Conservation (phyloP, 2,888 invertebrate genomes). For the Furcula furcula region DNA sequence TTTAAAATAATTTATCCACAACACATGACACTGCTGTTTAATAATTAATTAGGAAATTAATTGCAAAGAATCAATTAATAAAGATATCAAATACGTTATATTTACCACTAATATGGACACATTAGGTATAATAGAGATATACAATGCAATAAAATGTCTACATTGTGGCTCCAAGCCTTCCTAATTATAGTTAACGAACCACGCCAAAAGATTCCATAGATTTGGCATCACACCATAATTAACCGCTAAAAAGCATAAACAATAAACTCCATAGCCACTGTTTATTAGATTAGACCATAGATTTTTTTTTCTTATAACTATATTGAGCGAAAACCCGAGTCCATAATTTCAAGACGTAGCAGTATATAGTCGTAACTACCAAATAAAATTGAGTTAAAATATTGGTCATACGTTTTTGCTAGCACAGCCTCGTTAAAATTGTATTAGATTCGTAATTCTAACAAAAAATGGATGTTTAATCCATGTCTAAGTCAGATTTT, state of each 20-base stretch:
- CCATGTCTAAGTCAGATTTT: too few relatives aligned
- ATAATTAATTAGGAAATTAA: not conserved
- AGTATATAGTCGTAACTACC: constrained; percentile 16
- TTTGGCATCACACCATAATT: constrained; percentile 22
- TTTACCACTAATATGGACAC: constrained; percentile 23
- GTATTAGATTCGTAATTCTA: too few relatives aligned
- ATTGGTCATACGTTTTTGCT: constrained; percentile 34
- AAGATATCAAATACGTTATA: constrained; percentile 16
- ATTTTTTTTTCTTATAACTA: constrained; percentile 42
- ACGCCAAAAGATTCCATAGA: constrained; percentile 28
- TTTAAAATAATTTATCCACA: constrained; percentile 24
- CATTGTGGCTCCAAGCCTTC: constrained; percentile 33
- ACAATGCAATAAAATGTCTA: constrained; percentile 38
- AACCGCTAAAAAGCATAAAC: constrained; percentile 28
- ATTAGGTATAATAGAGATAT: constrained; percentile 28
- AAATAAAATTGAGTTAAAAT: constrained; percentile 32
- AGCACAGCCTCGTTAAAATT: constrained; percentile 30
- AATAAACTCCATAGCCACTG: constrained; percentile 10
- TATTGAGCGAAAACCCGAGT: constrained; percentile 58
- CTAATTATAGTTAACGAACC: constrained; percentile 27
- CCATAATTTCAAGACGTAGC: constrained; percentile 38
- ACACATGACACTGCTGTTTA: not conserved
- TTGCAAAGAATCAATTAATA: constrained; percentile 22
- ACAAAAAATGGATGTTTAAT: too few relatives aligned
- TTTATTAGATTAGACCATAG: constrained; percentile 23